Percentiles rank a stretch among this genome's conserved stretches.
phyloP scores from a whole-genome alignment of 2,888 invertebrate species.

The Leucophora obtusa region DNA sequence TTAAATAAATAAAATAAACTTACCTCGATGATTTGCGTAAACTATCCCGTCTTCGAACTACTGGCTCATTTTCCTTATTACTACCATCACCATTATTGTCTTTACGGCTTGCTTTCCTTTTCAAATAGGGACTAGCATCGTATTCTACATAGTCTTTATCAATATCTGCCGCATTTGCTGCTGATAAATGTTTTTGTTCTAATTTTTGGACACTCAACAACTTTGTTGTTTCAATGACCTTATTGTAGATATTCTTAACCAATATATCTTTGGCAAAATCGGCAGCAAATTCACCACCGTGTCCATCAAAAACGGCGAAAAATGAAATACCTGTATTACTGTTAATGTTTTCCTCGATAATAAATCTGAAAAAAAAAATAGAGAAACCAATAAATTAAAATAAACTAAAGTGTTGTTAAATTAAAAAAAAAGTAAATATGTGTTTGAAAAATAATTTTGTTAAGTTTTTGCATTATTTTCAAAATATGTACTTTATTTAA shows the following conservation, averaged over 20 bases:
- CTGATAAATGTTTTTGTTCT: slow-evolving; percentile 56
- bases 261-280: slow-evolving; percentile 94
- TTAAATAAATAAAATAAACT: slow-evolving; percentile 30
- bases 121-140: slow-evolving; percentile 74
- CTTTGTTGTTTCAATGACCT: slow-evolving; percentile 86
- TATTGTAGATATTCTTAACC: slow-evolving; percentile 88
- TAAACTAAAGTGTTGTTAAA: no score
- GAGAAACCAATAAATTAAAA: no score
- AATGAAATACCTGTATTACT: slow-evolving; percentile 89
- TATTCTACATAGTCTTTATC: slow-evolving; percentile 69
- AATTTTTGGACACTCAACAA: slow-evolving; percentile 81
- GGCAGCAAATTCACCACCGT: slow-evolving; percentile 96
- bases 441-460: no score
- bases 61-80: slow-evolving; percentile 75
- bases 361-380: slow-evolving; percentile 80
- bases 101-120: slow-evolving; percentile 72
- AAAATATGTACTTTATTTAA: no score
- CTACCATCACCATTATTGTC: slow-evolving; percentile 69
- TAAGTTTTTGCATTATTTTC: no score
- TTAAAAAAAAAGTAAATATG: no score
- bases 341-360: slow-evolving; percentile 90
- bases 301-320: slow-evolving; percentile 96
- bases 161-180: slow-evolving; percentile 54
- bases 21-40: slow-evolving; percentile 75
- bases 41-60: slow-evolving; percentile 75